Base-by-base conservation (phyloP, 1,140 invertebrate genomes). In the Scylla paramamosain region DNA sequence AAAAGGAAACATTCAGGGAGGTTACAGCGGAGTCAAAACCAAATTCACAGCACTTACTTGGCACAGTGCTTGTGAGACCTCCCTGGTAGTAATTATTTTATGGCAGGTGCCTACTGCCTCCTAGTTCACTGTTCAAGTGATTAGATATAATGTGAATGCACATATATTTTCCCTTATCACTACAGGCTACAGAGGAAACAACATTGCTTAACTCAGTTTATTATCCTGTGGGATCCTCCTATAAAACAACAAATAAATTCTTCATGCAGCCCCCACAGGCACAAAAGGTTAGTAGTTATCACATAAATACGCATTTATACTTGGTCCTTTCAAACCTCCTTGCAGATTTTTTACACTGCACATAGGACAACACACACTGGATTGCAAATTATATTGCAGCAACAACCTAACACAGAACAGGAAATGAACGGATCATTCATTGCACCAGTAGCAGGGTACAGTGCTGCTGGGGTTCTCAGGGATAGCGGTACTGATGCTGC, bases 401-500 rank as follows among this genome's bases (percentile, higher is more conserved):
- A 32, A 16, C 29, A 87, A 87, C 39, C 14, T 0, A 46, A 84
- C 31, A 46, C 28, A 16, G 0, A 32, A 39, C n/a, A 16, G 31
- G 14, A 87, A n/a, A 46, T 4, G 14, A 32, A 87, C 39, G 32
- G 31, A 87, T 32, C 31, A 0, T 46, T 87, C 28, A 29, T 8
- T 20, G 16, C 45, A 29, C 89, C 28, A 28, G 28, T 3, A 28
- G 6, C 10, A 39, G 12, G 2, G 39, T 12, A 28, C 82, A 8
- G 10, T 25, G 25, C 0, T 87, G 31, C 31, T 20, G 86, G 0
- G 39, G 16, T 7, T 6, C 29, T 77, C n/a, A 92, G 12, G 95
- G 95, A 77, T 91, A 95, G 6, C 46, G 28, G 52, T 95, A 87
- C 32, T 93, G 83, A 31, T 95, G 93, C 31, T 94, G 89, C 46